Evolutionary conservation across 23 tunicate genomes (phyloP), one percentile per base, ranked within the genome.

Genomic region (Corella eumyota): DNA sequence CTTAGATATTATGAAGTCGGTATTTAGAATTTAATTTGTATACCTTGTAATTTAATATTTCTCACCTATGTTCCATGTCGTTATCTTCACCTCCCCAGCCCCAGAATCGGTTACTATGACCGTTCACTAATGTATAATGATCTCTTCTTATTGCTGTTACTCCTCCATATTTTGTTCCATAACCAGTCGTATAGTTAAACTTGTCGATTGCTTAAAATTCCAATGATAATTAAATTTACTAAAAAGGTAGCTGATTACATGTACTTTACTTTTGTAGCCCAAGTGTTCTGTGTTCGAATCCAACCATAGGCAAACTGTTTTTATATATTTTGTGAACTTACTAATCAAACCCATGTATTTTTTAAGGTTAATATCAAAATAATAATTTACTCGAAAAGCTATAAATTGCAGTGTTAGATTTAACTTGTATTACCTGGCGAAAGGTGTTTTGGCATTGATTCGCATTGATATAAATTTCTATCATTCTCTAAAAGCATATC

Each of bases 61-160:
- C 25, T 64, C 23, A 78, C 88, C 99, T 87, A 34, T 45, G 45
- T 64, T 93, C 95, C 99, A 93, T 93, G 52, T 85, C 95, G 52
- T 93, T 87, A 56, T 93, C 99, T 38, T 93, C 99, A 36, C 99
- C 95, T 2, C 99, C 99, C 99, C 99, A 93, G 2, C 99, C 99
- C 99, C 99, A 93, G 59, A 78, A 93, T 25, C 68, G 50, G 56
- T 93, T 93, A 58, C 85, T 69, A 66, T 84, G 81, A 25, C 99
- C 99, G 32, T 93, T 93, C 17, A 78, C 99, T 29, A 19, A 27
- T 19, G 20, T 38, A 49, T 77, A 93, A 45, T 80, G 72, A 9
- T 64, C 74, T 0, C 58, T 30, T 15, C 64, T 37, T 19, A 93
- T 78, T 19, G 93, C 93, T 21, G 99, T 93, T 17, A 85, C 95